Evolutionary conservation across 2,797 vertebrate genomes (phyloP), one percentile per base, ranked within the genome.

Genomic region (Uromys caudimaculatus): DNA sequence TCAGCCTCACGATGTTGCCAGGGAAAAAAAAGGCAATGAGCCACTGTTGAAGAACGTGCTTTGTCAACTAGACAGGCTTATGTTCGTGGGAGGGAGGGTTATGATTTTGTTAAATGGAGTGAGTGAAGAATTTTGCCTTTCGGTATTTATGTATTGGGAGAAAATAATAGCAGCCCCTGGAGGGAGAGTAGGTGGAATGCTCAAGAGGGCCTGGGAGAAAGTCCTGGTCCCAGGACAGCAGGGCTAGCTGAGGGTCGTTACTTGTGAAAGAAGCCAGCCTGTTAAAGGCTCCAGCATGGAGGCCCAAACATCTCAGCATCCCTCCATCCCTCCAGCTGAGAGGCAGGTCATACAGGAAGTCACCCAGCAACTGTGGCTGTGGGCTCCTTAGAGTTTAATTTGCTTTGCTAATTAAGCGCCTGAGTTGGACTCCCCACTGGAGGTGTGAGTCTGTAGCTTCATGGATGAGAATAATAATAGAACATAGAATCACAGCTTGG

Each of bases 401-500:
- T 82, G 95, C 95, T 93, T 96, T 96, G 91, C 67, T 97, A 96
- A 95, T 97, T 95, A 96, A 86, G 79, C 0, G 0, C 87, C 86
- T 82, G 86, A n/a, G 86, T 93, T 88, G 60, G 58, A 96, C 78
- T 77, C 83, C 91, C 86, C 75, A 32, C 50, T 83, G 86, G 64
- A 96, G 52, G 50, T 92, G 84, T 97, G 69, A 83, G 85, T 93
- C 89, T 92, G 73, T 38, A 91, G 44, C 67, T 93, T 82, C 60
- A 3, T 12, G 67, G 54, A 93, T 82, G 83, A 90, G 92, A 96
- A 89, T 93, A 95, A 97, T 92, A 93, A 97, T 44, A 78, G 86
- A 94, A 94, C n/a, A 32, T 75, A 64, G 71, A 94, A 79, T 92
- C 89, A 54, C 86, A 91, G 89, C 78, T 94, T 93, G 71, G 24